phyloP scores from a whole-genome alignment of 2,888 invertebrate species.

The Myathropa florea region DNA sequence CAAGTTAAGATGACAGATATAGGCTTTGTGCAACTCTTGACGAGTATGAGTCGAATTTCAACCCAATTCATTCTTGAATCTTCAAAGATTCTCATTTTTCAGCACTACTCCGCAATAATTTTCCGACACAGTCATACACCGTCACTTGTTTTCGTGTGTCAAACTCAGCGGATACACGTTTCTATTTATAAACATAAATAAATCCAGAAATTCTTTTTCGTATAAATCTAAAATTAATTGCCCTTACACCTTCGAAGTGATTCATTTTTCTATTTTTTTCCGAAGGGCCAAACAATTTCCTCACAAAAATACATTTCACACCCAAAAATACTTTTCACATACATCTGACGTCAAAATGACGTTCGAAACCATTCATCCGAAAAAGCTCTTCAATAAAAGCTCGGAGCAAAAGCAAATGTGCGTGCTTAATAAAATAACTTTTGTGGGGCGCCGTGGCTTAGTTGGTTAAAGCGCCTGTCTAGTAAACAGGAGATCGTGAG shows the following conservation, averaged over 20 bases:
- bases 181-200: background rate
- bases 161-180: background rate
- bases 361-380: background rate
- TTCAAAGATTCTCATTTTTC: no score
- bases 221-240: background rate
- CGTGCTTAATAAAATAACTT: background rate
- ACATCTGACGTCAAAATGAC: background rate
- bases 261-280: background rate
- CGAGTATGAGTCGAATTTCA: no score
- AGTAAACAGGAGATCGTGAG: slow-evolving; percentile 80
- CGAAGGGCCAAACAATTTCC: background rate
- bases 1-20: no score
- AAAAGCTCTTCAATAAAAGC: background rate
- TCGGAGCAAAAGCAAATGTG: background rate
- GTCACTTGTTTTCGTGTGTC: background rate
- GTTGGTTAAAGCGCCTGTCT: slow-evolving; percentile 81
- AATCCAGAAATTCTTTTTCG: background rate
- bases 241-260: background rate
- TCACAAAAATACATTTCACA: background rate
- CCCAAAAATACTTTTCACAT: background rate
- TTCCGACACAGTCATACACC: no score
- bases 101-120: no score
- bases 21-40: no score
- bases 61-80: no score
- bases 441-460: slow-evolving; percentile 79